A percentile compares a stretch with the other conserved stretches of the same genome.
Evolutionary conservation across 2,113 vertebrate species (phyloP).

Genomic region (Sprattus sprattus): DNA sequence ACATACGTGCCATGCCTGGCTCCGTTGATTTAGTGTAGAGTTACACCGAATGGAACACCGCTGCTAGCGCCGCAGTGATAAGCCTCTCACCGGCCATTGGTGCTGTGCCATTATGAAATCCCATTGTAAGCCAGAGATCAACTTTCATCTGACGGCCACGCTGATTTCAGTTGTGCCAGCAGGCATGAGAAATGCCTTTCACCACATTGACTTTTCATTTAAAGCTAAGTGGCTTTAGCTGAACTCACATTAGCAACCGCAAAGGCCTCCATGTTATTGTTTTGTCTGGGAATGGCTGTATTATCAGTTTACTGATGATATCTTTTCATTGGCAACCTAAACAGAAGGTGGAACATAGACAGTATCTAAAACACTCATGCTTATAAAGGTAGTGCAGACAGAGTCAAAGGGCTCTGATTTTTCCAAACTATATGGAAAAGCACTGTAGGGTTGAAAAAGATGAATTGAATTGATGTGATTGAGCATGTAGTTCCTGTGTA

Average conservation of each 20-base stretch:
- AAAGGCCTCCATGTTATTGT: constrained; percentile 1
- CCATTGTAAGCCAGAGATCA: background rate
- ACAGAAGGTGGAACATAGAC: background rate
- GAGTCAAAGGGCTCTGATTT: background rate
- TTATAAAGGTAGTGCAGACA: background rate
- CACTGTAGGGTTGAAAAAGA: background rate
- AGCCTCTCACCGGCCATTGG: background rate
- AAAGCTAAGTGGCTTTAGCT: no score
- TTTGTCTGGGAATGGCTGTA: background rate
- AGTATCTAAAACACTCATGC: background rate
- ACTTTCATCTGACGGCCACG: background rate
- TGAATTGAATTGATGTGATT: background rate
- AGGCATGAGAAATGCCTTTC: background rate
- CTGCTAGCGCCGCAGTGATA: constrained; percentile 12
- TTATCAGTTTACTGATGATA: background rate
- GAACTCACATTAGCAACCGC: no score
- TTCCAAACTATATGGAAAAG: background rate
- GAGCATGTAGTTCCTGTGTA: background rate
- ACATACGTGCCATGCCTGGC: constrained; percentile 25
- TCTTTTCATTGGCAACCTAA: background rate
- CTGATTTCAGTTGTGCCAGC: background rate
- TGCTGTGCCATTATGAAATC: constrained; percentile 12
- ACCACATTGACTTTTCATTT: background rate
- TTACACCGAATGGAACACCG: constrained; percentile 35
- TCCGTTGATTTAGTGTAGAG: constrained; percentile 40